These are phyloP conservation scores for Leptodactylus fuscus DNA, from an alignment of 2,113 vertebrate genomes.

Conservation along the genomic window DNA sequence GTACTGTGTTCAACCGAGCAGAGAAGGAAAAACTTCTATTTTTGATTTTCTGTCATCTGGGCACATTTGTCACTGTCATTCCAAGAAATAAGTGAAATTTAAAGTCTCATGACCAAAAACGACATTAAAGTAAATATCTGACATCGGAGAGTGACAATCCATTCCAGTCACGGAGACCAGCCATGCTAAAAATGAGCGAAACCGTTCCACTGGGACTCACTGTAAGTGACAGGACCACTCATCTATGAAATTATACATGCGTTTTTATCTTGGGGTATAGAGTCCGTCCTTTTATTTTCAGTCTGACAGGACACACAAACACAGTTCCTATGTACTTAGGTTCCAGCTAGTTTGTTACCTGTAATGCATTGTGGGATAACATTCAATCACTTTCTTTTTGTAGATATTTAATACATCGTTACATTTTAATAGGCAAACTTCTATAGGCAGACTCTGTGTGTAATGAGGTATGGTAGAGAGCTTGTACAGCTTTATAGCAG, in stretches of 20 bases:
- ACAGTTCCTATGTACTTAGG: neutral
- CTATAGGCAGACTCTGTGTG: too few relatives aligned
- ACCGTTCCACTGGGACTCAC: constrained; percentile 1
- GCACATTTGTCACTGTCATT: constrained; percentile 27
- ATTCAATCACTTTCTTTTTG: neutral
- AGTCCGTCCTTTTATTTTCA: neutral
- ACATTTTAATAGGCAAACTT: too few relatives aligned
- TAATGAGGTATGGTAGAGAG: too few relatives aligned
- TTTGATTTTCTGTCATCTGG: constrained; percentile 44
- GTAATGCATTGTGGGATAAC: neutral
- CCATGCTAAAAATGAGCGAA: constrained; percentile 38
- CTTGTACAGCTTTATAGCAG: too few relatives aligned
- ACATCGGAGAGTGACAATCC: constrained; percentile 46
- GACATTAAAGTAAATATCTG: constrained; percentile 44
- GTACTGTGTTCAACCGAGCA: neutral
- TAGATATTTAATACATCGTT: neutral
- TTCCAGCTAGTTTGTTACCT: neutral
- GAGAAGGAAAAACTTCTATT: constrained; percentile 20
- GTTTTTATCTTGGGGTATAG: neutral
- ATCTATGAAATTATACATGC: constrained; percentile 53
- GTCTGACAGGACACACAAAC: neutral
- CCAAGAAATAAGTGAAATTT: constrained; percentile 43
- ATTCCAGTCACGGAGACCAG: constrained; percentile 19
- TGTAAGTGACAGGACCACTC: constrained; percentile 27
- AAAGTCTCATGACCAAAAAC: constrained; percentile 45